These are phyloP conservation scores for Drosophila hydei DNA, from an alignment of 1,140 invertebrate genomes.

Conservation along the genomic window DNA sequence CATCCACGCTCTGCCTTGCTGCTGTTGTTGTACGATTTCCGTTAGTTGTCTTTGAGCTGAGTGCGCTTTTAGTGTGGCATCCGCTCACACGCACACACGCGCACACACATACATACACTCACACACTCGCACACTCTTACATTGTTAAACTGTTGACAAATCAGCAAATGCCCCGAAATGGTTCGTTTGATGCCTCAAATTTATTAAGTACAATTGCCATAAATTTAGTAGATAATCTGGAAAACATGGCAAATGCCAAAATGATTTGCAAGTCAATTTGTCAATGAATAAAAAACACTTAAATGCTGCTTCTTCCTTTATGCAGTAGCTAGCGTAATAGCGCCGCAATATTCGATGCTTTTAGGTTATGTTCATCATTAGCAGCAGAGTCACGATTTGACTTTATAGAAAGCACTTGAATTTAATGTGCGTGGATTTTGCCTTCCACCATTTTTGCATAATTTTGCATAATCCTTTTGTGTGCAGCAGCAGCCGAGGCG, in stretches of 20 bases:
- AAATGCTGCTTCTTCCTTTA: slow-evolving; percentile 29
- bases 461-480: slow-evolving; percentile 80
- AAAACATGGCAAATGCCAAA: slow-evolving; percentile 40
- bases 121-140: neutral
- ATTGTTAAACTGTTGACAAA: slow-evolving; percentile 39
- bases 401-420: slow-evolving; percentile 82
- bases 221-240: slow-evolving; percentile 28
- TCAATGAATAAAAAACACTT: slow-evolving; percentile 59
- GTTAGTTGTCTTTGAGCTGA: slow-evolving; percentile 76
- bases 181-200: slow-evolving; percentile 33
- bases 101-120: slow-evolving; percentile 16
- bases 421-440: slow-evolving; percentile 79
- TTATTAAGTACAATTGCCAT: slow-evolving; percentile 65
- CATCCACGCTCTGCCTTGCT: neutral
- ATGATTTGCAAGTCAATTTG: slow-evolving; percentile 80
- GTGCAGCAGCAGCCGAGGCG: slow-evolving; percentile 10
- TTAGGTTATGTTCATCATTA: slow-evolving; percentile 61
- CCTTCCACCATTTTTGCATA: slow-evolving; percentile 59
- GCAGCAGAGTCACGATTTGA: slow-evolving; percentile 78
- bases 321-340: slow-evolving; percentile 10
- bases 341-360: slow-evolving; percentile 10
- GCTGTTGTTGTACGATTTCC: slow-evolving; percentile 60
- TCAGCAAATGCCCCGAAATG: slow-evolving; percentile 15
- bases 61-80: slow-evolving; percentile 76
- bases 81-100: slow-evolving; percentile 54